A percentile compares a stretch with the other conserved stretches of the same genome.
Conservation (phyloP, 2,113 vertebrate genomes). For the Tiliqua scincoides region DNA sequence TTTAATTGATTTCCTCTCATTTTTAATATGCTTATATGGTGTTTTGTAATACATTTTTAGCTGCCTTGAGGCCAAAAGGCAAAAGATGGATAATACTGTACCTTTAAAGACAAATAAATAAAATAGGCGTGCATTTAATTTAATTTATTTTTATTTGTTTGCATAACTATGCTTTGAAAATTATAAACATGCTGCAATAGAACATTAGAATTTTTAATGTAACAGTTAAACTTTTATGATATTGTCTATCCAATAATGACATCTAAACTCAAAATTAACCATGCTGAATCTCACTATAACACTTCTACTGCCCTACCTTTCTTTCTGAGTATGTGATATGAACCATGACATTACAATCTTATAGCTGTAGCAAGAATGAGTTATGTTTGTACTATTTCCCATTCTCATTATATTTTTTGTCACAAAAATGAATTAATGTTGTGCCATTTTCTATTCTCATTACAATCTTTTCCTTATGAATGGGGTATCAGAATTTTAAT, state of each 20-base stretch:
- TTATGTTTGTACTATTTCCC: slow-evolving; percentile 87
- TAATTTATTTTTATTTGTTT: background rate
- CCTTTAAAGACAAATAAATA: too few species aligned
- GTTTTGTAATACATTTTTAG: too few species aligned
- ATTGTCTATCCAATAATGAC: slow-evolving; percentile 64
- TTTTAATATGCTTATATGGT: too few species aligned
- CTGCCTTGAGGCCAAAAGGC: too few species aligned
- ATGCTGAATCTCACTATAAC: slow-evolving; percentile 63
- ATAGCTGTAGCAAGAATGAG: slow-evolving; percentile 85
- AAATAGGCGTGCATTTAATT: too few species aligned
- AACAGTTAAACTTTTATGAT: slow-evolving; percentile 46
- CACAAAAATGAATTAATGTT: slow-evolving; percentile 86
- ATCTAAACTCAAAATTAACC: slow-evolving; percentile 70
- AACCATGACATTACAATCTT: slow-evolving; percentile 87
- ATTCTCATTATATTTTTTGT: slow-evolving; percentile 88
- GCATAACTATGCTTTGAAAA: background rate
- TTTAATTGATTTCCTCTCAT: too few species aligned
- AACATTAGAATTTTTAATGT: background rate
- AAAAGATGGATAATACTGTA: too few species aligned
- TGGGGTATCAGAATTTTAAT: slow-evolving; percentile 84
- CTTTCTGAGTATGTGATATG: slow-evolving; percentile 81
- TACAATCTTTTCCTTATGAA: slow-evolving; percentile 86
- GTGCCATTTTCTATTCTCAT: slow-evolving; percentile 83
- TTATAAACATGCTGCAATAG: background rate
- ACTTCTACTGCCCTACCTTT: slow-evolving; percentile 72